A percentile compares a stretch with the other conserved stretches of the same genome.
Conservation (phyloP, 2,797 vertebrate species). For the Momotus momota region DNA sequence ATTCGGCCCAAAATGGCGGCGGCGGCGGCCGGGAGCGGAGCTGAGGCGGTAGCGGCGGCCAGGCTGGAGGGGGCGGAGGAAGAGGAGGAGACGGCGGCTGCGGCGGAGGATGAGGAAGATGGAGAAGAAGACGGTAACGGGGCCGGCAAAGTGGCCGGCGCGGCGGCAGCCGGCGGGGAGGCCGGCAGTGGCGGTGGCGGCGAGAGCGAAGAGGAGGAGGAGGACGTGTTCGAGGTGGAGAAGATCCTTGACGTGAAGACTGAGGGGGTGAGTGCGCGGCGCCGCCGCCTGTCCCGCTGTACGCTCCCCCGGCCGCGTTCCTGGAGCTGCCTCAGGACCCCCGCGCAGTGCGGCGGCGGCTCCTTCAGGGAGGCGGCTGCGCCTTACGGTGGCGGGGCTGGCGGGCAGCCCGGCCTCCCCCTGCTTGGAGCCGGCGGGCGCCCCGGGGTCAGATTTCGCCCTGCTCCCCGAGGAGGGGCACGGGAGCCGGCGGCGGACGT, state of each 20-base stretch:
- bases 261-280: slow-evolving; percentile 84
- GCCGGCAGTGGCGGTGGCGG: slow-evolving; percentile 32
- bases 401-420: neutral
- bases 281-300: neutral
- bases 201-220: slow-evolving; percentile 83
- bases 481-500: neutral
- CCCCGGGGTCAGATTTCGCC: neutral
- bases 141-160: neutral
- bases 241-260: slow-evolving; percentile 93
- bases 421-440: neutral
- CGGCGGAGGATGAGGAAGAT: neutral
- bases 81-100: neutral
- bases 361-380: neutral
- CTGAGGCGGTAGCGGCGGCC: neutral
- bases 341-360: neutral
- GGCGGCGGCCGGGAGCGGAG: neutral
- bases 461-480: neutral
- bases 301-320: neutral
- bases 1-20: slow-evolving; percentile 69
- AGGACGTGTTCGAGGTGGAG: slow-evolving; percentile 95
- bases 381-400: neutral
- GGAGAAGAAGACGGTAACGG: neutral
- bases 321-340: neutral
- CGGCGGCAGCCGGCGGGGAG: slow-evolving; percentile 47
- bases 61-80: neutral